phyloP scores from a whole-genome alignment of 2,888 invertebrate genomes.

The Hydraecia micacea region DNA sequence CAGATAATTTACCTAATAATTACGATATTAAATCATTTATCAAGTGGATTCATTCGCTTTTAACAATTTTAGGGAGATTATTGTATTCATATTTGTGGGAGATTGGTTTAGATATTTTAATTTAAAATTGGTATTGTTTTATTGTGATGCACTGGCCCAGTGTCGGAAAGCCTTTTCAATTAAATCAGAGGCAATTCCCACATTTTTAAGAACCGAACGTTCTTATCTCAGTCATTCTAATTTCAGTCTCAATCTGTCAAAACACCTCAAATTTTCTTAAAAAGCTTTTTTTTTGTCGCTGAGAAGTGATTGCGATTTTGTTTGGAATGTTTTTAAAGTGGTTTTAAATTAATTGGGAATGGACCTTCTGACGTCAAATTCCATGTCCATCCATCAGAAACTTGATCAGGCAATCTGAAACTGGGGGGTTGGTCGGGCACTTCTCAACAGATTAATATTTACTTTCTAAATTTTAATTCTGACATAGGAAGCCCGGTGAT shows the following conservation, averaged over 20 bases:
- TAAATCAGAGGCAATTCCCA: neutral
- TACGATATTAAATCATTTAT: neutral
- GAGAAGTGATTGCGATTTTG: no score
- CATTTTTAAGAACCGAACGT: no score
- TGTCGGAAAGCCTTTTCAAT: slow-evolving; percentile 2
- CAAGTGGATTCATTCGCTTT: slow-evolving; percentile 13
- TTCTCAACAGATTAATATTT: slow-evolving; percentile 14
- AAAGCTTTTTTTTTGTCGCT: no score
- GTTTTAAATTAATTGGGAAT: no score
- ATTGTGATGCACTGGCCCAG: neutral
- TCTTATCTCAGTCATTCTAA: no score
- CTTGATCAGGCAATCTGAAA: neutral
- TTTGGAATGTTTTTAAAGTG: no score
- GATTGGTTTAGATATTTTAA: neutral
- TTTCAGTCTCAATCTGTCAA: no score
- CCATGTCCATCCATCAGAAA: no score
- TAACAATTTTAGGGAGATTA: slow-evolving; percentile 6
- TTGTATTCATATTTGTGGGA: slow-evolving; percentile 4
- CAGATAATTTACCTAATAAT: slow-evolving; percentile 22
- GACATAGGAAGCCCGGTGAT: slow-evolving; percentile 49
- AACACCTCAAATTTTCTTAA: no score
- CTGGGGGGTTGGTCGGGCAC: neutral
- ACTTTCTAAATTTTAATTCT: slow-evolving; percentile 1
- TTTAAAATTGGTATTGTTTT: neutral
- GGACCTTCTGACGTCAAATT: no score